Evolutionary conservation across 1,140 invertebrate species (phyloP), one percentile per base, ranked within the genome.

Genomic region (Leptinotarsa texana): DNA sequence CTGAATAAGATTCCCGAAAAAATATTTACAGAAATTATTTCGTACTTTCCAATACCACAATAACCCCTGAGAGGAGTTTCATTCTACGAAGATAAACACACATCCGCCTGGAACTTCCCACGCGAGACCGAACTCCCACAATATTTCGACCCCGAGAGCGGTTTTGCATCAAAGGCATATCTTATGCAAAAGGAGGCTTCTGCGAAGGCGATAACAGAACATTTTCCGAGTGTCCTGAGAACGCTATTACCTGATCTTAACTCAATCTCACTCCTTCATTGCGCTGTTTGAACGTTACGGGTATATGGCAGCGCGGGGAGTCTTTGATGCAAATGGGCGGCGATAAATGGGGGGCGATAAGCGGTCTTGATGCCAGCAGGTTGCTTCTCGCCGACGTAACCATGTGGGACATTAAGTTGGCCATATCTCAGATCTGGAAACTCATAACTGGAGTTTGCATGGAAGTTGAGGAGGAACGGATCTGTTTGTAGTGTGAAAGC

Each of bases 131-230:
- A n/a, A 66, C 63, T 66, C 13, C 21, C 24, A 22, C 21, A 13
- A 15, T 66, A 66, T 66, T 15, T 22, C n/a, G 13, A 66, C 63
- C 22, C 22, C 22, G 27, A 66, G 22, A 66, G 63, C 22, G 13
- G 27, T 66, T 66, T 24, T 66, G 63, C 63, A 66, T 66, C 22
- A 66, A 33, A 66, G 63, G 63, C 63, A 66, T 66, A 66, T 66
- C 15, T 66, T 66, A 66, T 66, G 63, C 63, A 66, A 24, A 66
- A 24, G 22, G 24, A 66, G 63, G 63, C 63, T 15, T 42, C 63
- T 21, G n/a, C 27, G 15, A 66, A 33, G 63, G 27, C 18, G 63
- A 66, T 66, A 66, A 66, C 63, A 66, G 63, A 66, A 22, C 22
- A n/a, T 66, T 66, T 66, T 66, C 63, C 15, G 18, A 66, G 63